Conservation (phyloP, 2,113 vertebrate species). For the Micromys minutus region DNA sequence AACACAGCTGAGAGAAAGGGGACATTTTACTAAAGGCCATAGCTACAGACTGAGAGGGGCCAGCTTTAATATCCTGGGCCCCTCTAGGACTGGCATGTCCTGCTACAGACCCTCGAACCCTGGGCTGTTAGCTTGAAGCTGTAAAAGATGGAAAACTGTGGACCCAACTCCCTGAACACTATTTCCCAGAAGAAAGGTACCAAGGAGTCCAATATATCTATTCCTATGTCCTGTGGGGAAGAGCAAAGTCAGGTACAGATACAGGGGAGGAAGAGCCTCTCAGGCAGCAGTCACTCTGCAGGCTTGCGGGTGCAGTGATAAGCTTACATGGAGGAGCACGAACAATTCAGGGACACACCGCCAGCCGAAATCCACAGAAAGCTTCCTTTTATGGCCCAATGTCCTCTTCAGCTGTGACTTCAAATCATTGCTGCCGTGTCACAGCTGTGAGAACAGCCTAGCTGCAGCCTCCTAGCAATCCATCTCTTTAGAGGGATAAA, state of each 20-base stretch:
- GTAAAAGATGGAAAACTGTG: not conserved
- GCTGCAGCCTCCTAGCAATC: not conserved
- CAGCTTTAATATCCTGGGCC: too few species aligned
- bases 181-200: not conserved
- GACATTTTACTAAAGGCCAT: not conserved
- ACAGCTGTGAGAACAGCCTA: not conserved
- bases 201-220: too few species aligned
- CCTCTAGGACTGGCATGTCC: not conserved
- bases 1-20: not conserved
- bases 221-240: not conserved
- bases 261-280: not conserved
- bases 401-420: slow-evolving; percentile 76
- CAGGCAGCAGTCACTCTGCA: not conserved
- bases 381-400: slow-evolving; percentile 80
- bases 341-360: slow-evolving; percentile 44
- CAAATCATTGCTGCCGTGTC: slow-evolving; percentile 75
- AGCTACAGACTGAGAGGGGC: not conserved
- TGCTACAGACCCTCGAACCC: not conserved
- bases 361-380: slow-evolving; percentile 62
- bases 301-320: slow-evolving; percentile 55
- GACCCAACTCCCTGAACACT: not conserved
- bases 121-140: not conserved
- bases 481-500: slow-evolving; percentile 32
- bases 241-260: not conserved
- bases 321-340: slow-evolving; percentile 24